Evolutionary conservation across 2,113 vertebrate genomes (phyloP).

Genomic region (Erythrolamprus reginae): DNA sequence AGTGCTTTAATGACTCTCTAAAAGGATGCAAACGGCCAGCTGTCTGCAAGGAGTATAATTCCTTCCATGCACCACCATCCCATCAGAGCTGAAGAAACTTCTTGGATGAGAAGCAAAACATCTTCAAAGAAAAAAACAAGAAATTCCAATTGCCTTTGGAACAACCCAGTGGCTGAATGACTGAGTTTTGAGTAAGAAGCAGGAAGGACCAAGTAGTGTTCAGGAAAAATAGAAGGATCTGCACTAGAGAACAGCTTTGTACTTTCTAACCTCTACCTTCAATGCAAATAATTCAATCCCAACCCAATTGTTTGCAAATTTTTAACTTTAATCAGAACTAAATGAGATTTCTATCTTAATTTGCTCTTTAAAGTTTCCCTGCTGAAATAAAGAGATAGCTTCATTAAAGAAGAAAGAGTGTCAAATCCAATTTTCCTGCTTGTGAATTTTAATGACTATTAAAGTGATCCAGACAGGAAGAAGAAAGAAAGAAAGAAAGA

Average conservation of each 20-base stretch:
- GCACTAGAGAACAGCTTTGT: background rate
- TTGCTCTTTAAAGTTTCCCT: constrained; percentile 16
- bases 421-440: background rate
- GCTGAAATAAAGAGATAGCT: constrained; percentile 8
- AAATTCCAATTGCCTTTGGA: too few species aligned
- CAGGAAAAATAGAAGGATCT: constrained; percentile 6
- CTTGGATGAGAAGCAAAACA: too few species aligned
- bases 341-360: constrained; percentile 20
- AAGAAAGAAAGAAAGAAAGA: background rate
- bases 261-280: constrained; percentile 9
- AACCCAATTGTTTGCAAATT: constrained; percentile 25
- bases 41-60: too few species aligned
- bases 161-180: too few species aligned
- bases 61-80: too few species aligned
- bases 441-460: constrained; percentile 2
- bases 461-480: background rate
- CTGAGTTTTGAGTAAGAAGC: background rate
- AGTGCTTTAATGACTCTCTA: too few species aligned
- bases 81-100: too few species aligned
- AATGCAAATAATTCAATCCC: constrained; percentile 22
- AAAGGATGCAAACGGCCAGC: too few species aligned
- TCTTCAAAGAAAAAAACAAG: too few species aligned
- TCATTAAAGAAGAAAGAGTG: constrained; percentile 2
- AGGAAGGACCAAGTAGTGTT: background rate
- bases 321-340: constrained; percentile 25